phyloP scores from a whole-genome alignment of 2,113 vertebrate species.

The Neotoma lepida region DNA sequence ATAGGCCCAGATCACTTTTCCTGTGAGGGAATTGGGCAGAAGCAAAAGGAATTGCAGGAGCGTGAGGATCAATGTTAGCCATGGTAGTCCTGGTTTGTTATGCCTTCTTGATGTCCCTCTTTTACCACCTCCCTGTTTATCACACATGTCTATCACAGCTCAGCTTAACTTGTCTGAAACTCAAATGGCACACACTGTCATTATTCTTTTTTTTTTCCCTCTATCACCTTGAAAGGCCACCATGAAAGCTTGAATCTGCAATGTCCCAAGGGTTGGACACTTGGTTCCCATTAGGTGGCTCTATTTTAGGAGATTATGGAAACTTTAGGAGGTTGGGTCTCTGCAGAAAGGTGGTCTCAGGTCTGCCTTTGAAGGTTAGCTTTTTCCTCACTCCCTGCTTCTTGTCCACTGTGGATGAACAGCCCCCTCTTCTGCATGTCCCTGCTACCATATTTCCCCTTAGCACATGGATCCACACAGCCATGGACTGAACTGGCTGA shows the following conservation, averaged over 20 bases:
- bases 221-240: background rate
- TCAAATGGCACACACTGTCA: background rate
- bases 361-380: background rate
- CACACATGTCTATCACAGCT: background rate
- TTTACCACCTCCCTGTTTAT: background rate
- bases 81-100: background rate
- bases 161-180: background rate
- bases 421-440: background rate
- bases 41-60: constrained; percentile 28
- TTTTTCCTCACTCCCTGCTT: background rate
- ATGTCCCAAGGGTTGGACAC: background rate
- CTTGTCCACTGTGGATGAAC: background rate
- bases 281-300: background rate
- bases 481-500: background rate
- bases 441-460: background rate
- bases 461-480: background rate
- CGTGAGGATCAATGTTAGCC: background rate
- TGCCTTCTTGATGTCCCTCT: background rate
- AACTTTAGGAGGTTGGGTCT: background rate
- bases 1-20: background rate
- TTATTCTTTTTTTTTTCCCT: background rate
- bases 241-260: background rate
- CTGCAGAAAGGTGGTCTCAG: background rate
- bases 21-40: background rate
- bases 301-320: background rate